A percentile compares a stretch with the other conserved stretches of the same genome.
These are phyloP conservation scores for Scaptomyza reducta DNA, from an alignment of 2,888 invertebrate species.

Conservation along the genomic window DNA sequence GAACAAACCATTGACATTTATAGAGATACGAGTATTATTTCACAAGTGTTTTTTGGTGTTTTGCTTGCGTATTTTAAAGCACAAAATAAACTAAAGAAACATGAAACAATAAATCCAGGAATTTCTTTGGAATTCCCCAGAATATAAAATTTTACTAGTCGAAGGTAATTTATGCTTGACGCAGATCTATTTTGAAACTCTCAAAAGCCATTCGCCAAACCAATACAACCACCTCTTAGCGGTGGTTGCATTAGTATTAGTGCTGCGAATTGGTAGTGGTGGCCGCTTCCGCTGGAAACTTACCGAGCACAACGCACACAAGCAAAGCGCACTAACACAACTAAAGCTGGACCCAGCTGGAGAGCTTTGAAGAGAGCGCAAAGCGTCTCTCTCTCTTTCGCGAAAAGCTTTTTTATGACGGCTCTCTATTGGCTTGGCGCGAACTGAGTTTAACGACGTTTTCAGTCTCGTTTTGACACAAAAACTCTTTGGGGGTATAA, in stretches of 20 bases:
- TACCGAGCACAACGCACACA: constrained; percentile 50
- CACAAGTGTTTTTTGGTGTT: not conserved
- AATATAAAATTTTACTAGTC: constrained; percentile 39
- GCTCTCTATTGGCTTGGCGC: constrained; percentile 43
- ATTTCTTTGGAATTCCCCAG: constrained; percentile 57
- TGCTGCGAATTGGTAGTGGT: constrained; percentile 50
- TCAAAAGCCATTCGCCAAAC: constrained; percentile 34
- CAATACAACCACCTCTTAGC: constrained; percentile 32
- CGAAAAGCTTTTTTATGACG: constrained; percentile 45
- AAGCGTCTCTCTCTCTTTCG: constrained; percentile 22
- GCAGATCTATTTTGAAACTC: constrained; percentile 44
- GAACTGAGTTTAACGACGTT: constrained; percentile 55
- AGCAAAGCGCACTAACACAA: constrained; percentile 44
- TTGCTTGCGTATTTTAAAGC: not conserved
- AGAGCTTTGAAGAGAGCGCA: constrained; percentile 41
- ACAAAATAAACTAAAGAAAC: constrained; percentile 28
- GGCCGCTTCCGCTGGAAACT: constrained; percentile 65
- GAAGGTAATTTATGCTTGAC: constrained; percentile 31
- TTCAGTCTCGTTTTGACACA: constrained; percentile 76
- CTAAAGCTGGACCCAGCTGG: not conserved
- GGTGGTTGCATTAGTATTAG: constrained; percentile 36
- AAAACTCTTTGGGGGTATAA: constrained; percentile 83
- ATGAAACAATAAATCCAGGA: constrained; percentile 9
- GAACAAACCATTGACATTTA: constrained; percentile 52
- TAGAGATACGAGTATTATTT: constrained; percentile 14